These are phyloP conservation scores for Scytalopus superciliaris DNA, from an alignment of 2,113 vertebrate species.

Conservation along the genomic window DNA sequence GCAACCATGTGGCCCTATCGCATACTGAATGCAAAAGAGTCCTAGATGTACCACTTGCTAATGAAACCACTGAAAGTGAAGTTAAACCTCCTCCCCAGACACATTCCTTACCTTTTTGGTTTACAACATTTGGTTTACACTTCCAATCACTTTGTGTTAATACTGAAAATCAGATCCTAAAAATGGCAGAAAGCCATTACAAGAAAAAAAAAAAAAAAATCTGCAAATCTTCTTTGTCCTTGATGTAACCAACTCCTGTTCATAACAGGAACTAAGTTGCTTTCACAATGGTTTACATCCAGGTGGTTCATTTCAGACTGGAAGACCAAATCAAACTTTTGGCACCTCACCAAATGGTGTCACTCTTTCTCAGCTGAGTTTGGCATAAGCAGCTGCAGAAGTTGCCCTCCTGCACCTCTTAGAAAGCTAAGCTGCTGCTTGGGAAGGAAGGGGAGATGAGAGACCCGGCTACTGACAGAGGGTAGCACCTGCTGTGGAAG, in stretches of 20 bases:
- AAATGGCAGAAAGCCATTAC: not conserved
- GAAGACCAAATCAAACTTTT: not conserved
- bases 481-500: not conserved
- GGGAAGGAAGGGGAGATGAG: not conserved
- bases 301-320: not conserved
- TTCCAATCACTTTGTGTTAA: not conserved
- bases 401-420: not conserved
- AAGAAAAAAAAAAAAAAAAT: not conserved
- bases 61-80: not conserved
- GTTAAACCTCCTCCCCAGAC: not conserved
- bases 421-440: not conserved
- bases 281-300: not conserved
- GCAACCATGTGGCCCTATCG: not conserved
- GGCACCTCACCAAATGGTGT: not conserved
- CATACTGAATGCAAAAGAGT: not conserved
- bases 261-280: not conserved
- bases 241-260: not conserved
- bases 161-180: not conserved
- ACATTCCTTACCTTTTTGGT: not conserved
- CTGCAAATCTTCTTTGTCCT: not conserved
- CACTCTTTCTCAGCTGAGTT: not conserved
- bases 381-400: constrained; percentile 1
- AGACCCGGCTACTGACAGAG: not conserved
- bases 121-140: not conserved
- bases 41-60: not conserved